These are phyloP conservation scores for Aphelocoma californica DNA, from an alignment of 2,797 vertebrate genomes.

Conservation along the genomic window DNA sequence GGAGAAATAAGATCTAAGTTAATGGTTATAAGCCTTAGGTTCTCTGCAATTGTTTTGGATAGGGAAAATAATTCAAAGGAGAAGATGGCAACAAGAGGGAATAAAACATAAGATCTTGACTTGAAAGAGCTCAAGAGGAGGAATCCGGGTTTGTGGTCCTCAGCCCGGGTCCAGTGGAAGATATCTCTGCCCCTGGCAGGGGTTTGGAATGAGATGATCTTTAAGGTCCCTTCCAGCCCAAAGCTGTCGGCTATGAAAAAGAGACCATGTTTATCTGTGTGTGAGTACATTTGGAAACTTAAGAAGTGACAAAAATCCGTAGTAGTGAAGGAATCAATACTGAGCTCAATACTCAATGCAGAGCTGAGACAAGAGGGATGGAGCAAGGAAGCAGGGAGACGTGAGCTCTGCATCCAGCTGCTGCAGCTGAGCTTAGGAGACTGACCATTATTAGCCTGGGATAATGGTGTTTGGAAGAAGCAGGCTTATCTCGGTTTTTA, in stretches of 20 bases:
- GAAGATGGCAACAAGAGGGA: not conserved
- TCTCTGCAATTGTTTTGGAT: not conserved
- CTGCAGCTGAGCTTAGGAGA: not conserved
- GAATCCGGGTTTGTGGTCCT: not conserved
- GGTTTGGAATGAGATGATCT: not conserved
- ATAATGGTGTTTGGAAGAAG: not conserved
- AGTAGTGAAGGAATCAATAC: not conserved
- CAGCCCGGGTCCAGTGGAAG: not conserved
- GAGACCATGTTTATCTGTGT: not conserved
- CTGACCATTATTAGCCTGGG: fast-evolving
- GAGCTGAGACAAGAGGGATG: not conserved
- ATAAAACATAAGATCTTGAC: not conserved
- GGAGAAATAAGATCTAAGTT: not conserved
- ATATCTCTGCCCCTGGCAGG: not conserved
- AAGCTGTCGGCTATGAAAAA: not conserved
- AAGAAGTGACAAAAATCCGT: not conserved
- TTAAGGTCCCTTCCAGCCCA: not conserved
- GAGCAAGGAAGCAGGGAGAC: not conserved
- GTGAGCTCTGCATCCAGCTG: not conserved
- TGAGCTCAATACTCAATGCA: not conserved
- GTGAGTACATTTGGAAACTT: not conserved
- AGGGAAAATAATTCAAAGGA: not conserved
- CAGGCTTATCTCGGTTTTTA: not conserved
- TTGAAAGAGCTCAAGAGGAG: not conserved
- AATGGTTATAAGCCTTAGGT: not conserved